These are phyloP conservation scores for Caenorhabditis imperialis DNA, from an alignment of 2,888 invertebrate species.

Conservation along the genomic window DNA sequence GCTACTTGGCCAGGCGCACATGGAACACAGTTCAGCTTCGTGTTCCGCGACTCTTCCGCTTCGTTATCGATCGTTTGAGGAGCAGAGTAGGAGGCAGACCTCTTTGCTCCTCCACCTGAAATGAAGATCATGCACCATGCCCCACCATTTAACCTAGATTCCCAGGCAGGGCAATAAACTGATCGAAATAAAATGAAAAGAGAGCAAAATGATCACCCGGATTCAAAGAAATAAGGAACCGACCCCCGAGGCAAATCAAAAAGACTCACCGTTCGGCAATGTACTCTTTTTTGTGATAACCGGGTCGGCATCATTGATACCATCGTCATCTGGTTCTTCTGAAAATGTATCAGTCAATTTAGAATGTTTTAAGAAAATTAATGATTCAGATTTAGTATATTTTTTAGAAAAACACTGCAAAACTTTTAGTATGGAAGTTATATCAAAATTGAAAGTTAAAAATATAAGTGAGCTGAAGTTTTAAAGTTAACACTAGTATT, in stretches of 20 bases:
- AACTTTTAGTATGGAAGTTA: too few relatives aligned
- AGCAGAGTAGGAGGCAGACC: constrained; percentile 28
- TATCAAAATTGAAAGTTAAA: too few relatives aligned
- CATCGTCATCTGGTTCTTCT: constrained; percentile 46
- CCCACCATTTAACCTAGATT: constrained; percentile 45
- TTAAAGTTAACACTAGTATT: too few relatives aligned
- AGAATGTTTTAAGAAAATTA: too few relatives aligned
- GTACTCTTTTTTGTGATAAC: constrained; percentile 16
- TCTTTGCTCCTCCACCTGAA: constrained; percentile 34
- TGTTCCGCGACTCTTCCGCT: constrained; percentile 47
- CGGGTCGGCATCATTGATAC: constrained; percentile 17
- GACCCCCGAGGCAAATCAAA: not conserved
- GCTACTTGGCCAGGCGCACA: constrained; percentile 41
- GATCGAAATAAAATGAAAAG: constrained; percentile 18
- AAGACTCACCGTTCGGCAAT: constrained; percentile 35
- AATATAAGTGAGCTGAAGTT: too few relatives aligned
- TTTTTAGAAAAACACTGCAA: too few relatives aligned
- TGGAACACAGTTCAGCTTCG: constrained; percentile 49
- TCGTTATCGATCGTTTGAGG: constrained; percentile 44
- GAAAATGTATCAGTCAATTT: constrained; percentile 12
- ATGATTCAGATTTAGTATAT: too few relatives aligned
- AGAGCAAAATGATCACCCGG: constrained; percentile 1
- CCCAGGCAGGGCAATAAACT: constrained; percentile 36
- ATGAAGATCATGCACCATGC: constrained; percentile 48
- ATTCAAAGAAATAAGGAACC: constrained; percentile 23